Percentiles rank a stretch among this genome's conserved stretches.
Conservation (phyloP, 2,797 vertebrate species). For the Clarias fuscus region DNA sequence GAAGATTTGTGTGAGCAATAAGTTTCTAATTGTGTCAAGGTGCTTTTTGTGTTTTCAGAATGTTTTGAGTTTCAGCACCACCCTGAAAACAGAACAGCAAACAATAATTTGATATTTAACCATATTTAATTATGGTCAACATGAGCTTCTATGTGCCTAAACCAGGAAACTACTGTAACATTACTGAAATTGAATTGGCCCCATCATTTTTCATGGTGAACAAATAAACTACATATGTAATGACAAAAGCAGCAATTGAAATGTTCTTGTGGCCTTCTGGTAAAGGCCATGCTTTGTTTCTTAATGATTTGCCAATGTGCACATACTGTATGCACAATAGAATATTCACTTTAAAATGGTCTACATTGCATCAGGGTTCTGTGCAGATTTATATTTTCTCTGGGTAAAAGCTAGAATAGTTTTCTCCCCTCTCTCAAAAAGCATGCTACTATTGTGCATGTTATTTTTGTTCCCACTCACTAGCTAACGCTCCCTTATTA, state of each 20-base stretch:
- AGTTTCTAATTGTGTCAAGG: constrained; percentile 68
- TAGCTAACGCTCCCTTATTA: background rate
- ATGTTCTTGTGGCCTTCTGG: background rate
- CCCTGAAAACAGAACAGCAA: background rate
- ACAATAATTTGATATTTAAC: background rate
- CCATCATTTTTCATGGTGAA: constrained; percentile 2
- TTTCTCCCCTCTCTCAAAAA: background rate
- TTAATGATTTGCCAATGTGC: background rate
- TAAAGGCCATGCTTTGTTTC: background rate
- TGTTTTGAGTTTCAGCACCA: constrained; percentile 58
- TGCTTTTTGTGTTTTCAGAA: constrained; percentile 58
- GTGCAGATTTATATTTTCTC: background rate
- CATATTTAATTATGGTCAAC: background rate
- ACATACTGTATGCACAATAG: background rate
- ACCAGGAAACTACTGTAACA: background rate
- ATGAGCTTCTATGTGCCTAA: constrained; percentile 9
- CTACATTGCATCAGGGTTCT: background rate
- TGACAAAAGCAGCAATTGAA: background rate
- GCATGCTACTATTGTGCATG: background rate
- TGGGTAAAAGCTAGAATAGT: background rate
- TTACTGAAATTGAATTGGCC: background rate
- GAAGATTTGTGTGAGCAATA: constrained; percentile 52
- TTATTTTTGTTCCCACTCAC: background rate
- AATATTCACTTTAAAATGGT: background rate
- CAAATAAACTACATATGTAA: constrained; percentile 1